Percentiles rank a stretch among this genome's conserved stretches.
These are phyloP conservation scores for Pluvialis apricaria DNA, from an alignment of 2,113 vertebrate genomes.

Conservation along the genomic window DNA sequence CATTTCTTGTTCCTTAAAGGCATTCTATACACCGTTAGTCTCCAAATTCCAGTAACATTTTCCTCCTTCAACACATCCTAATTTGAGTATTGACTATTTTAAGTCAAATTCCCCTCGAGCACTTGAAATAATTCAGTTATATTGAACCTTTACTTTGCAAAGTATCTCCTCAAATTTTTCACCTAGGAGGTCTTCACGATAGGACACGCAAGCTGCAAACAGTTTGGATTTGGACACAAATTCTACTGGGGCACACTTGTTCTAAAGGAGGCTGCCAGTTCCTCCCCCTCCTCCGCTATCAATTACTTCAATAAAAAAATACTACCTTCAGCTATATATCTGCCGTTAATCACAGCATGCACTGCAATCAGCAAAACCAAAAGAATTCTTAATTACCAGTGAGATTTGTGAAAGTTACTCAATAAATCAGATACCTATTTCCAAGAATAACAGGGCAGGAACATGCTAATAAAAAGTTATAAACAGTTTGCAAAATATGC, in stretches of 20 bases:
- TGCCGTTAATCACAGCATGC: background rate
- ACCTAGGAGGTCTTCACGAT: background rate
- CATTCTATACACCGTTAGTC: background rate
- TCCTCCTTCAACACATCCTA: background rate
- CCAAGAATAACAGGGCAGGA: background rate
- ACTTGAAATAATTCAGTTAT: background rate
- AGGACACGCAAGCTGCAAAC: background rate
- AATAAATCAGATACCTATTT: background rate
- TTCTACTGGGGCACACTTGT: background rate
- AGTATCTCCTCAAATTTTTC: background rate
- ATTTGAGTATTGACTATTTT: background rate
- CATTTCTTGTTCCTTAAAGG: background rate
- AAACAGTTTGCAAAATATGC: background rate
- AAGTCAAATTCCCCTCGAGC: background rate
- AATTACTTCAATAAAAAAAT: background rate
- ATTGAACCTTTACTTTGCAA: background rate
- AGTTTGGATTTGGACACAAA: background rate
- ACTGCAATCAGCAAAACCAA: background rate
- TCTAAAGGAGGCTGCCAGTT: background rate
- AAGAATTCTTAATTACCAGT: background rate
- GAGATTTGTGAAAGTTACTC: background rate
- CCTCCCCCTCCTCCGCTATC: background rate
- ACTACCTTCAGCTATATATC: background rate
- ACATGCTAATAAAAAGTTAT: background rate
- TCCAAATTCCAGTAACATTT: background rate